A percentile compares a stretch with the other conserved stretches of the same genome.
These are phyloP conservation scores for Scomber scombrus DNA, from an alignment of 2,113 vertebrate species.

Conservation along the genomic window DNA sequence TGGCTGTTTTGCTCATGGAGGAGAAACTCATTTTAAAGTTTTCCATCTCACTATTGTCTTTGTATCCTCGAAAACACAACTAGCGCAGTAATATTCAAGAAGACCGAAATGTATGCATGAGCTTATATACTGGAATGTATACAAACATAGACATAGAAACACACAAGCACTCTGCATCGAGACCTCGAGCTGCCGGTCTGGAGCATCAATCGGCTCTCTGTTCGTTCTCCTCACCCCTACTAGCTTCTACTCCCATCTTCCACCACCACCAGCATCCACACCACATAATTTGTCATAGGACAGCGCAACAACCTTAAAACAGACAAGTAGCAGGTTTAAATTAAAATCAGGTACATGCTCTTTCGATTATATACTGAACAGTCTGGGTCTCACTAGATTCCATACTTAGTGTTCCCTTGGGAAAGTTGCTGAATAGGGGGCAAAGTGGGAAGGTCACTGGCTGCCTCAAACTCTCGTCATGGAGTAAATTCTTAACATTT, in stretches of 20 bases:
- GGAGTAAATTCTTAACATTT: conserved; percentile 51
- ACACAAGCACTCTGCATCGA: conserved; percentile 32
- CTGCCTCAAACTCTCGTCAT: conserved; percentile 44
- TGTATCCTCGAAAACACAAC: conserved; percentile 10
- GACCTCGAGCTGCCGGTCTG: conserved; percentile 25
- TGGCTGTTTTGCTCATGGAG: neutral
- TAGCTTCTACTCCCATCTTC: conserved; percentile 55
- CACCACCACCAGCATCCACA: conserved; percentile 54
- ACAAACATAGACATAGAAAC: conserved; percentile 43
- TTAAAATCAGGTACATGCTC: conserved; percentile 21
- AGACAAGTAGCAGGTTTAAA: conserved; percentile 16
- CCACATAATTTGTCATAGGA: conserved; percentile 57
- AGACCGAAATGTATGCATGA: conserved; percentile 5
- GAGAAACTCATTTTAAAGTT: neutral
- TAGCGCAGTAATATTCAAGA: conserved; percentile 19
- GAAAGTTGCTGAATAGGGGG: conserved; percentile 17
- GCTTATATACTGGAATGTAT: conserved; percentile 38
- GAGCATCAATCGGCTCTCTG: conserved; percentile 63
- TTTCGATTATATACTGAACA: neutral
- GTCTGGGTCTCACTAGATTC: conserved; percentile 1
- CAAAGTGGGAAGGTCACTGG: conserved; percentile 31
- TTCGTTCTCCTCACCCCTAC: conserved; percentile 41
- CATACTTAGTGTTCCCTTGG: conserved; percentile 20
- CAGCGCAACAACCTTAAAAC: conserved; percentile 20
- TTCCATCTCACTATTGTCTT: conserved; percentile 44